Evolutionary conservation across 2,888 invertebrate genomes (phyloP).

Genomic region (Xestoiulus laeticollis): DNA sequence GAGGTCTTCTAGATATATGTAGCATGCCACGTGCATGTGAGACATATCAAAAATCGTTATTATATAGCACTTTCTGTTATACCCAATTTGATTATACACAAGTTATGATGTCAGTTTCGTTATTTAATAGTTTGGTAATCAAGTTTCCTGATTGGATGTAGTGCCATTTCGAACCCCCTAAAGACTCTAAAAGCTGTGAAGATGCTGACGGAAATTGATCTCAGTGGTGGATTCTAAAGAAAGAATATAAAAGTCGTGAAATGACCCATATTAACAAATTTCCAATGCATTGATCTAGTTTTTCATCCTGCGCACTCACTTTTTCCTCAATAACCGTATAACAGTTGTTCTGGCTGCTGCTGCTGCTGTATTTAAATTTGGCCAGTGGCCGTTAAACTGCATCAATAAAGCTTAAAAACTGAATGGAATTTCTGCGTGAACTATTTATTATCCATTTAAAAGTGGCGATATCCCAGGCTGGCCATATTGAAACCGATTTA

Average conservation of each 20-base stretch:
- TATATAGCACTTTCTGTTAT: too few relatives aligned
- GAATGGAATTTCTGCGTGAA: conserved; percentile 26
- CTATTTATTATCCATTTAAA: conserved; percentile 26
- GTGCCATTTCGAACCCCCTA: too few relatives aligned
- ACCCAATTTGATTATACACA: too few relatives aligned
- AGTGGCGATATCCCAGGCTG: conserved; percentile 5
- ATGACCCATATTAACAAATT: conserved; percentile 8
- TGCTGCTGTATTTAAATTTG: conserved; percentile 8
- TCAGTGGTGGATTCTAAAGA: not conserved
- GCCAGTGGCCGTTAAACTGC: not conserved
- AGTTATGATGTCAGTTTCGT: too few relatives aligned
- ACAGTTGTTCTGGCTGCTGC: not conserved
- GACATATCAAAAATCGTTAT: too few relatives aligned
- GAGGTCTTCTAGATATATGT: too few relatives aligned
- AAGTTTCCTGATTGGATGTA: too few relatives aligned
- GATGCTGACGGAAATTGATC: not conserved
- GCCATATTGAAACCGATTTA: conserved; percentile 8
- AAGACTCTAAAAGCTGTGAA: too few relatives aligned
- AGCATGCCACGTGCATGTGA: too few relatives aligned
- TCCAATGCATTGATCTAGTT: not conserved
- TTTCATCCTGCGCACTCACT: not conserved
- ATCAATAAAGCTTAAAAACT: not conserved
- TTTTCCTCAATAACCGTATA: not conserved
- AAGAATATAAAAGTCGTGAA: not conserved
- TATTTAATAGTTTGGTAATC: too few relatives aligned